Conservation (phyloP, 1,140 invertebrate species). For the Drosophila mayri region DNA sequence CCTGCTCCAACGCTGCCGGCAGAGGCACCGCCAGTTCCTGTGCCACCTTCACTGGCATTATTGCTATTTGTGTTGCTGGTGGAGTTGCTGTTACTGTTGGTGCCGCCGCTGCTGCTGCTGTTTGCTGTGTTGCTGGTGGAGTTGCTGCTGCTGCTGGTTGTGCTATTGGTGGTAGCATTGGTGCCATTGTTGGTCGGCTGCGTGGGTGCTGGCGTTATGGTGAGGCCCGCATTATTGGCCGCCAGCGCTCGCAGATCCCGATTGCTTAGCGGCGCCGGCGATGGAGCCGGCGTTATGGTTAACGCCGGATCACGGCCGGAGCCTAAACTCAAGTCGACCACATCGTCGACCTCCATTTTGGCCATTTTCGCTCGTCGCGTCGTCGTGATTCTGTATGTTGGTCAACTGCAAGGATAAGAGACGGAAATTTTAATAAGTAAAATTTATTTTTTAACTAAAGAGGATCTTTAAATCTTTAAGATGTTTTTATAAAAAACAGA, state of each 20-base stretch:
- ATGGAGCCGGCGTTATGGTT: slow-evolving; percentile 74
- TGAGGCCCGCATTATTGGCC: slow-evolving; percentile 77
- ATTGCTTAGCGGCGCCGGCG: slow-evolving; percentile 55
- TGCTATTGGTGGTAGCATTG: slow-evolving; percentile 32
- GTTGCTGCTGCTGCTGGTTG: slow-evolving; percentile 24
- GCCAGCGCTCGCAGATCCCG: slow-evolving; percentile 77
- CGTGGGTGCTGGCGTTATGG: slow-evolving; percentile 77
- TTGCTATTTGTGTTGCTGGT: slow-evolving; percentile 40
- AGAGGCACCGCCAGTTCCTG: slow-evolving; percentile 3
- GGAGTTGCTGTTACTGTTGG: slow-evolving; percentile 15
- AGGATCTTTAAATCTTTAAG: no score
- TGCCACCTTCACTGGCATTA: slow-evolving; percentile 19
- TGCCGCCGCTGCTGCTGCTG: slow-evolving; percentile 5
- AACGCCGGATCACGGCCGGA: slow-evolving; percentile 83
- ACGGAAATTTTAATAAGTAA: not conserved
- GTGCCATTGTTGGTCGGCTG: slow-evolving; percentile 27
- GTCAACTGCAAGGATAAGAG: slow-evolving; percentile 45
- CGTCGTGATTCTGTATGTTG: slow-evolving; percentile 76
- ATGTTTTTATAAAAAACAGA: not conserved
- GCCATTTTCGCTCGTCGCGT: slow-evolving; percentile 86
- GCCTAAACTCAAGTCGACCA: slow-evolving; percentile 87
- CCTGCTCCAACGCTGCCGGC: slow-evolving; percentile 13
- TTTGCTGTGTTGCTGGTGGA: slow-evolving; percentile 26
- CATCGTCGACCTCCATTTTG: slow-evolving; percentile 88
- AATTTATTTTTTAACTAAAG: no score